These are phyloP conservation scores for Drosophila biarmipes DNA, from an alignment of 1,140 invertebrate genomes.

Conservation along the genomic window DNA sequence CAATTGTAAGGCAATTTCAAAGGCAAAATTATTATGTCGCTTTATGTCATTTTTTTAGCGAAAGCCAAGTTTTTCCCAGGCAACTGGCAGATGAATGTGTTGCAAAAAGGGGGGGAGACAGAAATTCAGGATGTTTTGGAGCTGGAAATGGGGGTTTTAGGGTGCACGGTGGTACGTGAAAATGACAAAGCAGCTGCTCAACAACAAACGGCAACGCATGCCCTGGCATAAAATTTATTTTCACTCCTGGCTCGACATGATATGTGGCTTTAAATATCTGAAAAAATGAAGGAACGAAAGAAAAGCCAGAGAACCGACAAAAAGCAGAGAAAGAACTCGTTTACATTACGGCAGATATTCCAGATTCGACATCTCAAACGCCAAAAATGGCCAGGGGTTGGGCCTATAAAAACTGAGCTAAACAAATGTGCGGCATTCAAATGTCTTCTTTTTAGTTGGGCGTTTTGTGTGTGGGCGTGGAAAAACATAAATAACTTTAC, in stretches of 20 bases:
- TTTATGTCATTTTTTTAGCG: constrained; percentile 71
- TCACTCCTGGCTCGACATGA: constrained; percentile 56
- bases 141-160: constrained; percentile 10
- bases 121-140: constrained; percentile 7
- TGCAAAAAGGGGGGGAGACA: background rate
- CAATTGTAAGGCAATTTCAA: constrained; percentile 83
- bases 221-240: constrained; percentile 76
- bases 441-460: constrained; percentile 70
- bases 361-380: constrained; percentile 63
- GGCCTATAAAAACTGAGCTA: constrained; percentile 21
- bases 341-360: constrained; percentile 52
- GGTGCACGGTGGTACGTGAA: constrained; percentile 56
- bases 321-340: constrained; percentile 38
- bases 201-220: constrained; percentile 68
- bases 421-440: constrained; percentile 72
- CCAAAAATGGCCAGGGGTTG: constrained; percentile 15
- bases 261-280: constrained; percentile 73
- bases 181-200: constrained; percentile 80
- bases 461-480: constrained; percentile 49
- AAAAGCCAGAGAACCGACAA: constrained; percentile 17
- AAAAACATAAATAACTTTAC: constrained; percentile 70
- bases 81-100: constrained; percentile 64
- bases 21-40: constrained; percentile 81
- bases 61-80: constrained; percentile 46
- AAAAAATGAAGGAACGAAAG: constrained; percentile 10